phyloP scores from a whole-genome alignment of 2,888 invertebrate species.

The Chrysolina americana region DNA sequence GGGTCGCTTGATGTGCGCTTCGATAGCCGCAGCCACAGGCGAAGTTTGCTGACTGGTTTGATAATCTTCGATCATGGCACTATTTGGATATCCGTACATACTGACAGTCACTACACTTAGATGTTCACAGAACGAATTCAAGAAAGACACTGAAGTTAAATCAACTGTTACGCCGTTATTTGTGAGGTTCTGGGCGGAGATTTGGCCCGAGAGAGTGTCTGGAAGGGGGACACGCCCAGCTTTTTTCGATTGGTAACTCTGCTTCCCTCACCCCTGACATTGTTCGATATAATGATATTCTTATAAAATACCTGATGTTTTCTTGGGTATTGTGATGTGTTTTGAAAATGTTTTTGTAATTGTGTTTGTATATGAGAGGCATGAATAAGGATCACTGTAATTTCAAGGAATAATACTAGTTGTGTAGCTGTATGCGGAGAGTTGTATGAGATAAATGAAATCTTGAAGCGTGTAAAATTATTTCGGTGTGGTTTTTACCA shows the following conservation, averaged over 20 bases:
- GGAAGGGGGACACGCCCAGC: constrained; percentile 61
- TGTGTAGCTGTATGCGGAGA: constrained; percentile 5
- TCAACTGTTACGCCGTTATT: constrained; percentile 56
- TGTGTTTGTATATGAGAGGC: constrained; percentile 38
- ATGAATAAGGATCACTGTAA: constrained; percentile 45
- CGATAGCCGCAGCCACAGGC: constrained; percentile 60
- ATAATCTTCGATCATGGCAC: constrained; percentile 64
- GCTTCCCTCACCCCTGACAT: constrained; percentile 59
- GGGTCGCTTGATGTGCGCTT: constrained; percentile 93
- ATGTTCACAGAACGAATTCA: constrained; percentile 52
- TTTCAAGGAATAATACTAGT: constrained; percentile 22
- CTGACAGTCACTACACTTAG: constrained; percentile 52
- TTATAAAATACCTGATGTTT: constrained; percentile 60
- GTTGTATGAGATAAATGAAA: constrained; percentile 5
- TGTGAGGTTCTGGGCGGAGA: constrained; percentile 56
- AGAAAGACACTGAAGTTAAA: constrained; percentile 59
- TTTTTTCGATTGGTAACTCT: constrained; percentile 65
- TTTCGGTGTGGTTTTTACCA: constrained; percentile 16
- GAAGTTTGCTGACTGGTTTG: constrained; percentile 52
- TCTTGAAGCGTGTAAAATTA: constrained; percentile 29
- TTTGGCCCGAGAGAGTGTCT: constrained; percentile 58
- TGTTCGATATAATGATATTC: constrained; percentile 57
- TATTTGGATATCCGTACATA: constrained; percentile 61
- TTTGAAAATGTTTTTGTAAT: constrained; percentile 51
- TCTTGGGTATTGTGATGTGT: constrained; percentile 52